Conservation (phyloP, 2,113 vertebrate genomes). For the Peucedramus taeniatus region DNA sequence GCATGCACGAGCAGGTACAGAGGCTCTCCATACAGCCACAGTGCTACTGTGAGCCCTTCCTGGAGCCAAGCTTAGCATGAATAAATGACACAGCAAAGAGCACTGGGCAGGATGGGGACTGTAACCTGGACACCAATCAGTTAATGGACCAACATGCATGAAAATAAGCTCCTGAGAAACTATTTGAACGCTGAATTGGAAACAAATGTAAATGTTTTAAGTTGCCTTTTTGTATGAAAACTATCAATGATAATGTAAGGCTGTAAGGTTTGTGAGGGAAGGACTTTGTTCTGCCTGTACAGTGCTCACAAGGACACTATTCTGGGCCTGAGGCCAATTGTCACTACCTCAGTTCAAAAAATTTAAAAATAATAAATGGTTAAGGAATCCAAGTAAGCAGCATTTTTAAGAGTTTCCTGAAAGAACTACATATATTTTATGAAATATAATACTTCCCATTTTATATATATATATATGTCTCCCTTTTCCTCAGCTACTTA, state of each 20-base stretch:
- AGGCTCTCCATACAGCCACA: not conserved
- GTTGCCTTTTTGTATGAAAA: not conserved
- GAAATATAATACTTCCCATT: not conserved
- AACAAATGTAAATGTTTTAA: not conserved
- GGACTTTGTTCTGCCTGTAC: not conserved
- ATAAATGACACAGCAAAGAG: not conserved
- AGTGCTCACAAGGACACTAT: not conserved
- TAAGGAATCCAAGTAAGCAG: not conserved
- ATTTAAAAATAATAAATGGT: not conserved
- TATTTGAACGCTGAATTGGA: not conserved
- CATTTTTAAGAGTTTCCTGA: not conserved
- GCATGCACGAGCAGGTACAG: not conserved
- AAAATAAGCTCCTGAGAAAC: not conserved
- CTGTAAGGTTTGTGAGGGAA: not conserved
- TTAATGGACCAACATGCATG: not conserved
- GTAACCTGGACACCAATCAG: not conserved
- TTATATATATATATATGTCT: not conserved
- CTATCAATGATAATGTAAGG: accelerated
- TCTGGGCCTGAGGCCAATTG: not conserved
- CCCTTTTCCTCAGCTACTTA: not conserved
- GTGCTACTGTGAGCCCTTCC: not conserved
- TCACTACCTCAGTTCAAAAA: not conserved
- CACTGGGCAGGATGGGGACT: not conserved
- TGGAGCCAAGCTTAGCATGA: not conserved
- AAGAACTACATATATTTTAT: not conserved